Evolutionary conservation across 2,113 vertebrate species (phyloP).

Genomic region (Grantiella picta): DNA sequence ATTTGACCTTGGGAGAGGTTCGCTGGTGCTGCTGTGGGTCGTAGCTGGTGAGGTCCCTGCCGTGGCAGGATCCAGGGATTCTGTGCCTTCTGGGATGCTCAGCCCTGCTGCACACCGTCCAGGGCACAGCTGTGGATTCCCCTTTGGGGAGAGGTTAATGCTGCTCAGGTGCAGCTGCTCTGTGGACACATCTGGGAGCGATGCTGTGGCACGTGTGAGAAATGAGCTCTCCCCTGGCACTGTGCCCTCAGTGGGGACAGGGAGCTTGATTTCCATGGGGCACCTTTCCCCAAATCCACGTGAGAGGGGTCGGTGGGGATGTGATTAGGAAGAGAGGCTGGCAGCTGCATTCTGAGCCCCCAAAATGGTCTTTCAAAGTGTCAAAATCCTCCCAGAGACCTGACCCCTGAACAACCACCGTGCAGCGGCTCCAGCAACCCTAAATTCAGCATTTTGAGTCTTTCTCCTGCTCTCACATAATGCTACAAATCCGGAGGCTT

Average conservation of each 20-base stretch:
- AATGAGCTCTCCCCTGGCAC: neutral
- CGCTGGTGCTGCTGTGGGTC: neutral
- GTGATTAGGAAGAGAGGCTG: neutral
- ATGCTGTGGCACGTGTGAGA: neutral
- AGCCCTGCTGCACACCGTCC: fast-evolving
- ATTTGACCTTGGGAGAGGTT: slow-evolving; percentile 12
- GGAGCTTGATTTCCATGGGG: neutral
- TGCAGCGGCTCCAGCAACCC: neutral
- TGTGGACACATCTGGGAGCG: fast-evolving
- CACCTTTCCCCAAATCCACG: fast-evolving
- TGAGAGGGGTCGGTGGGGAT: neutral
- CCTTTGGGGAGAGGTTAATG: neutral
- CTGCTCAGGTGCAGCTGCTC: neutral
- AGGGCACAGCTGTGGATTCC: neutral
- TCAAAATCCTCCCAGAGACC: neutral
- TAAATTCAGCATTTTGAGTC: neutral
- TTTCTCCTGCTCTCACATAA: neutral
- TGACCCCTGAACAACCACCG: fast-evolving
- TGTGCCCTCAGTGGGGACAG: no score
- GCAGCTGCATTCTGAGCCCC: neutral
- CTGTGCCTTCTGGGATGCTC: neutral
- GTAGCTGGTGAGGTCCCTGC: fast-evolving
- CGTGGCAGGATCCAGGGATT: neutral
- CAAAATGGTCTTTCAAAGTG: neutral
- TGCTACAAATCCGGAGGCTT: neutral